phyloP scores from a whole-genome alignment of 53 echinoderm and acorn worm species.

The Apostichopus leukothele region DNA sequence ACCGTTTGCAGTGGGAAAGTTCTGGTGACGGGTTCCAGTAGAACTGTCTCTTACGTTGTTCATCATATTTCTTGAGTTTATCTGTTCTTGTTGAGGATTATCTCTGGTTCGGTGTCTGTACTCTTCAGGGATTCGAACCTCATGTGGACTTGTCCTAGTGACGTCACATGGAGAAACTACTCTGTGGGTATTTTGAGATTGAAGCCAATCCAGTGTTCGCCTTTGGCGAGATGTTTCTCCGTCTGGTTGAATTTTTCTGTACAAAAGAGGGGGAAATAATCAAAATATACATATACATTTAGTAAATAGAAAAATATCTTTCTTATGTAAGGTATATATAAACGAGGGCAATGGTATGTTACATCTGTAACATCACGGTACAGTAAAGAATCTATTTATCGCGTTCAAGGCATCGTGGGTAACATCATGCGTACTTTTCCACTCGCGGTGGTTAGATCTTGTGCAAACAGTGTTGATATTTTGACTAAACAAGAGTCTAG shows the following conservation, averaged over 20 bases:
- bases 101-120: background rate
- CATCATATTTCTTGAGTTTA: background rate
- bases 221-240: background rate
- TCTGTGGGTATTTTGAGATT: background rate
- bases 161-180: background rate
- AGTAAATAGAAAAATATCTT: background rate
- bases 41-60: background rate
- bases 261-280: background rate
- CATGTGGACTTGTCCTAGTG: background rate
- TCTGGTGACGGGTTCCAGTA: background rate
- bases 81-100: background rate
- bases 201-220: slow-evolving; percentile 23
- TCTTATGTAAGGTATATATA: background rate
- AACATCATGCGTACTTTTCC: no score
- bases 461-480: no score
- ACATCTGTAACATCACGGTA: no score
- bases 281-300: background rate
- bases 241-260: background rate
- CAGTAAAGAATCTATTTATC: no score
- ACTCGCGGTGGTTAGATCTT: no score
- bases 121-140: background rate
- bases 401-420: no score
- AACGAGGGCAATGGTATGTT: no score
- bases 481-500: no score
- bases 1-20: background rate